Evolutionary conservation across 1,140 invertebrate species (phyloP), one percentile per base, ranked within the genome.

Genomic region (Lerema accius): DNA sequence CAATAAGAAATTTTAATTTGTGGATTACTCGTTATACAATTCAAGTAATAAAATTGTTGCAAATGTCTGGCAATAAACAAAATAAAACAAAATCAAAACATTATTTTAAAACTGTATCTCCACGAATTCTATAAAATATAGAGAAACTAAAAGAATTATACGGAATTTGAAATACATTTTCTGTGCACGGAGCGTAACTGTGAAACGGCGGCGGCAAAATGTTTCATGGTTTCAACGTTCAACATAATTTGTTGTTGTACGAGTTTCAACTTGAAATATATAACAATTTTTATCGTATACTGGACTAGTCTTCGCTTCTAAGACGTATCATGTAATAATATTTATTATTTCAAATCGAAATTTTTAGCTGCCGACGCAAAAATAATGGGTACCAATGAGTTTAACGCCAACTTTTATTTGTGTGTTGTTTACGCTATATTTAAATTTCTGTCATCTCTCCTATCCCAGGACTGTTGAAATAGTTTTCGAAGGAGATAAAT

Each of bases 211-310:
- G 51, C 51, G 53, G 53, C 53, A 56, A 56, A 56, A 45, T 56
- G 53, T 42, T 56, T 56, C 53, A 56, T 56, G 53, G 53, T 56
- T 56, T 56, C 53, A 56, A 43, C 53, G 40, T 45, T 56, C 53
- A 56, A 56, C 40, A 56, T 56, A 56, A 56, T 56, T 56, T 56
- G 53, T 56, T 56, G 53, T 56, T 43, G 39, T 56, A 56, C 53
- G 40, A 53, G 50, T 40, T 56, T 28, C 40, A 56, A 11, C 39
- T 56, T 28, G 4, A 48, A 48, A 48, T 48, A 46, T 11, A 48
- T 11, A 10, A 23, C 45, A n/a, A 48, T 28, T 48, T 48, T 51
- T 50, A 32, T 50, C 48, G 14, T 46, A 46, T 13, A 46, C 11
- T 7, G 43, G 10, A 11, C 35, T 37, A 37, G 35, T 37, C 28